These are phyloP conservation scores for Mylabris sibirica DNA, from an alignment of 2,888 invertebrate species.

Conservation along the genomic window DNA sequence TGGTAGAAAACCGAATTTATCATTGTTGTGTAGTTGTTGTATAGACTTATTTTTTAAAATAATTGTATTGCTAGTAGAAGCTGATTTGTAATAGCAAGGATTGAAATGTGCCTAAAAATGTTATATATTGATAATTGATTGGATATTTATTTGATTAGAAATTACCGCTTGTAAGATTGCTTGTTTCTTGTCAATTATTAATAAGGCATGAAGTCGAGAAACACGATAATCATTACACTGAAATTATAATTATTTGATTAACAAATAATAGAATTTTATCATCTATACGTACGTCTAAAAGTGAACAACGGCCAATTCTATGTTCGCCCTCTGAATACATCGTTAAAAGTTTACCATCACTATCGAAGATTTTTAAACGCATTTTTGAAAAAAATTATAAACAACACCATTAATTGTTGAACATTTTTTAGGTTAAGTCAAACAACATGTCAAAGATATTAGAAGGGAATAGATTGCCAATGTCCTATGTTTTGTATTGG, in stretches of 20 bases:
- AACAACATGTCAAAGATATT: too few relatives aligned
- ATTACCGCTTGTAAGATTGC: slow-evolving; percentile 61
- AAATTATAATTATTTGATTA: slow-evolving; percentile 27
- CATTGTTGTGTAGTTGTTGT: slow-evolving; percentile 60
- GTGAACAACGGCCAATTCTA: slow-evolving; percentile 43
- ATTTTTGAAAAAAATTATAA: background rate
- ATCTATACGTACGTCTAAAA: slow-evolving; percentile 40
- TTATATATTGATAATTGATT: slow-evolving; percentile 12
- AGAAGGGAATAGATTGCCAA: too few relatives aligned
- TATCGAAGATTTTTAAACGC: slow-evolving; percentile 35
- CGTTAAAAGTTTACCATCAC: slow-evolving; percentile 32
- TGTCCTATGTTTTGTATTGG: too few relatives aligned
- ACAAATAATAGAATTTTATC: background rate
- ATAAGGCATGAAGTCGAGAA: slow-evolving; percentile 64
- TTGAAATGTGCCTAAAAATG: slow-evolving; percentile 64
- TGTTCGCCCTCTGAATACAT: slow-evolving; percentile 41
- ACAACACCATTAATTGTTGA: too few relatives aligned
- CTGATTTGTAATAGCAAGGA: slow-evolving; percentile 64
- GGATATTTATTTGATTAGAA: background rate
- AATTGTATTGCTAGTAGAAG: slow-evolving; percentile 50
- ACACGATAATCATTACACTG: slow-evolving; percentile 65
- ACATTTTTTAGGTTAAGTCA: too few relatives aligned
- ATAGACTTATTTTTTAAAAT: slow-evolving; percentile 57
- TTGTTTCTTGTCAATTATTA: slow-evolving; percentile 58
- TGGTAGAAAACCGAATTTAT: slow-evolving; percentile 65